These are phyloP conservation scores for Macrotis lagotis DNA, from an alignment of 2,113 vertebrate species.

Conservation along the genomic window DNA sequence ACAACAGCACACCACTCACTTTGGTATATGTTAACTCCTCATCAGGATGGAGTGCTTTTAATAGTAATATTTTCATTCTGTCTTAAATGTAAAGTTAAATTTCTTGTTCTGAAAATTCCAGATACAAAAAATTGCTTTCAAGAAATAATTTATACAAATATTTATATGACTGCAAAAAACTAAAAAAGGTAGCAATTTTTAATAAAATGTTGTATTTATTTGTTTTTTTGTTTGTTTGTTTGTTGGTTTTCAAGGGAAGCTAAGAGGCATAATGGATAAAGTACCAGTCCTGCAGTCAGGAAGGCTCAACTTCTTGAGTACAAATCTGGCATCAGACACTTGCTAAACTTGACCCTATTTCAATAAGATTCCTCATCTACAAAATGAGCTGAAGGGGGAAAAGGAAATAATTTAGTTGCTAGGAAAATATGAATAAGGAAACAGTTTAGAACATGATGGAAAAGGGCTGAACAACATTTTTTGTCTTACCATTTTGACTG, in stretches of 20 bases:
- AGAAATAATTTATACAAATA: slow-evolving; percentile 48
- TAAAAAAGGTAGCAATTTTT: slow-evolving; percentile 18
- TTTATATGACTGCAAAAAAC: slow-evolving; percentile 66
- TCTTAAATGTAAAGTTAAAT: not conserved
- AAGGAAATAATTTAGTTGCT: no score
- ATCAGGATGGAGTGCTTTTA: slow-evolving; percentile 52
- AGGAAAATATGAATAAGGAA: no score
- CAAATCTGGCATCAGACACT: no score
- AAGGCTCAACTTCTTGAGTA: no score
- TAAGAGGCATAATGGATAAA: no score
- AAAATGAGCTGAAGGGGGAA: no score
- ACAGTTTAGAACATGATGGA: no score
- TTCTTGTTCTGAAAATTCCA: slow-evolving; percentile 10
- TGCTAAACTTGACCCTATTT: no score
- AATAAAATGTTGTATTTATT: not conserved
- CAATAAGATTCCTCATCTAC: no score
- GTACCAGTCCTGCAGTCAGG: no score
- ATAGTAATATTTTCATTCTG: not conserved
- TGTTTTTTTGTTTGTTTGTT: no score
- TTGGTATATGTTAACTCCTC: slow-evolving; percentile 47
- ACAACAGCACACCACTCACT: slow-evolving; percentile 30
- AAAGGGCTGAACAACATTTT: not conserved
- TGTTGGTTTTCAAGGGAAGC: not conserved
- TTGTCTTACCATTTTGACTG: not conserved
- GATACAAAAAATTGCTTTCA: slow-evolving; percentile 51